Evolutionary conservation across 2,797 vertebrate genomes (phyloP), one percentile per base, ranked within the genome.

Genomic region (Aldrovandia affinis): DNA sequence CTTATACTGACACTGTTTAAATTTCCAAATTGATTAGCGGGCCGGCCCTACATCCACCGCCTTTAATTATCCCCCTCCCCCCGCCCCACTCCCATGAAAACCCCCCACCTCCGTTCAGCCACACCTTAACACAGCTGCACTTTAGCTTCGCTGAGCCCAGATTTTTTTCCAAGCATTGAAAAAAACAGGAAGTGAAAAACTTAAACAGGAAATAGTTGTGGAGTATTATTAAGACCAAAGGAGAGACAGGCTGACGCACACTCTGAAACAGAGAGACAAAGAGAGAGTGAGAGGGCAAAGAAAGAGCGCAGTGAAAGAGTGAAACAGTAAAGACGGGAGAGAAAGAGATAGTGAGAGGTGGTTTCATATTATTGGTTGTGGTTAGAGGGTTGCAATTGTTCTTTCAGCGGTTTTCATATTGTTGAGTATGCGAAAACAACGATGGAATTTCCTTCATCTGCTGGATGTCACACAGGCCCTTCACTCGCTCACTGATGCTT

Each of bases 101-200:
- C 8, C 80, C 22, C 54, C 83, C 59, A 44, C 80, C 57, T 36
- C 55, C 63, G 14, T 54, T 61, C 15, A 80, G 77, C 55, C 83
- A 63, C 78, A 84, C 78, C 80, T 59, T 81, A 77, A 85, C 86
- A 88, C 90, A 93, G 91, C 91, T 93, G 91, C 89, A 89, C 78
- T 86, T 85, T 88, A 94, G 91, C 89, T 87, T 91, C 91, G 92
- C 89, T 90, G 92, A 93, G 85, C 91, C 89, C 89, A 91, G 82
- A 89, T 89, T 91, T 73, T 70, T 94, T 94, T 94, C 89, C 90
- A 92, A 94, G 90, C 90, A 90, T 85, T 61, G 42, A 54, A 80
- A 80, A 96, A 96, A 96, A 96, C 93, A 96, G 95, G 96, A 97
- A 97, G 94, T 93, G 92, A 96, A 94, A 96, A 94, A 89, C 93